These are phyloP conservation scores for Oxyscelio sp. DNA, from an alignment of 2,888 invertebrate species.

Conservation along the genomic window DNA sequence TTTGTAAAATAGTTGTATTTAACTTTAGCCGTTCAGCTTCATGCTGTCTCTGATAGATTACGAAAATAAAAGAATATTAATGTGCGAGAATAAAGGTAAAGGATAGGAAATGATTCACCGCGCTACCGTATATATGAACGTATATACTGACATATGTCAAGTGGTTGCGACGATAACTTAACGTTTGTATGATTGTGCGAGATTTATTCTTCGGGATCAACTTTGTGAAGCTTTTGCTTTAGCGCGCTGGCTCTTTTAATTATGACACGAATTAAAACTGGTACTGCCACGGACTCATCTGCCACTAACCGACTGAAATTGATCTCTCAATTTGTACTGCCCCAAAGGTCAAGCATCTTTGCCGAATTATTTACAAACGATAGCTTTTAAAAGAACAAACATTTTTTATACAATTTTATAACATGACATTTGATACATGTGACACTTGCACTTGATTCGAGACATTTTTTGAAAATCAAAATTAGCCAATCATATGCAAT, in stretches of 20 bases:
- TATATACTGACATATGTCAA: slow-evolving; percentile 4
- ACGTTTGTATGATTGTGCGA: slow-evolving; percentile 33
- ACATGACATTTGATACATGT: no score
- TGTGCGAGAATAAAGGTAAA: slow-evolving; percentile 66
- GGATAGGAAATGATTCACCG: slow-evolving; percentile 64
- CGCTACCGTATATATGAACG: slow-evolving; percentile 14
- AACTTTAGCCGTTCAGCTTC: slow-evolving; percentile 87
- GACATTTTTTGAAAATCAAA: no score
- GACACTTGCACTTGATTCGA: no score
- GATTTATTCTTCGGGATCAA: slow-evolving; percentile 16
- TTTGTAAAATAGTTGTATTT: slow-evolving; percentile 87
- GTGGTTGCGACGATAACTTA: slow-evolving; percentile 16
- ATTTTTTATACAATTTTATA: no score
- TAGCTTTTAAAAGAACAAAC: not conserved
- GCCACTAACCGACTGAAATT: slow-evolving; percentile 2
- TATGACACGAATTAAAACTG: slow-evolving; percentile 11
- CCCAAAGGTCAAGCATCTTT: not conserved
- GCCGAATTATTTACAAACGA: not conserved
- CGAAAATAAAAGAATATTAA: slow-evolving; percentile 75
- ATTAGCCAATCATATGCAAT: no score
- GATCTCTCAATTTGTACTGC: not conserved
- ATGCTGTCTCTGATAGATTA: slow-evolving; percentile 86
- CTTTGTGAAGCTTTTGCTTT: slow-evolving; percentile 51
- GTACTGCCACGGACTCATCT: slow-evolving; percentile 1
- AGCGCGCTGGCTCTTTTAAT: slow-evolving; percentile 13